phyloP scores from a whole-genome alignment of 1,140 invertebrate genomes.

The Drosophila bifasciata region DNA sequence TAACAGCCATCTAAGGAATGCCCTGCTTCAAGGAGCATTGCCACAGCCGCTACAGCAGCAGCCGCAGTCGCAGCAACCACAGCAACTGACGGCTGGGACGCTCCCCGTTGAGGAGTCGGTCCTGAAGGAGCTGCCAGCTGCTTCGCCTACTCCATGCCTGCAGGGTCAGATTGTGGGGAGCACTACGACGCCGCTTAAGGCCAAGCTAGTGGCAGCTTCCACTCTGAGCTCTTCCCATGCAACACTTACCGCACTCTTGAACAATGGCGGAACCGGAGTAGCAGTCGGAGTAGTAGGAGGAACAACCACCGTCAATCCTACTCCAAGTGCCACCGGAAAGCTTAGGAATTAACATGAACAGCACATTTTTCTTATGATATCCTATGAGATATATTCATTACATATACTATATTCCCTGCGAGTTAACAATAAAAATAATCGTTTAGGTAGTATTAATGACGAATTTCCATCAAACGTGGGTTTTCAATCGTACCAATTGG shows the following conservation, averaged over 20 bases:
- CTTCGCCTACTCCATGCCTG: constrained; percentile 51
- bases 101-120: constrained; percentile 18
- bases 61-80: constrained; percentile 11
- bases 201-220: constrained; percentile 49
- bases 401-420: not conserved
- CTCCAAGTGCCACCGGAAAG: constrained; percentile 35
- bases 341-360: constrained; percentile 50
- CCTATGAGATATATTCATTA: not conserved
- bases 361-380: not conserved
- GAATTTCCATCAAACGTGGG: too few relatives aligned
- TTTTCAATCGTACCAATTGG: too few relatives aligned
- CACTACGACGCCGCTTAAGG: constrained; percentile 51
- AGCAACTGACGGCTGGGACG: constrained; percentile 4
- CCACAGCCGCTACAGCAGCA: constrained; percentile 36
- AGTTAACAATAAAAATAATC: not conserved
- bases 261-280: constrained; percentile 51
- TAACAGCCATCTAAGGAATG: constrained; percentile 68
- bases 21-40: constrained; percentile 49
- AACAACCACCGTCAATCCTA: constrained; percentile 10
- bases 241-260: constrained; percentile 77
- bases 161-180: constrained; percentile 63
- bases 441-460: too few relatives aligned
- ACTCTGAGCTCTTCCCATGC: constrained; percentile 81
- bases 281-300: constrained; percentile 15
- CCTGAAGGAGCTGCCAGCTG: constrained; percentile 47